Percentiles rank a stretch among this genome's conserved stretches.
These are phyloP conservation scores for Plebejus anna DNA, from an alignment of 2,888 invertebrate species.

Conservation along the genomic window DNA sequence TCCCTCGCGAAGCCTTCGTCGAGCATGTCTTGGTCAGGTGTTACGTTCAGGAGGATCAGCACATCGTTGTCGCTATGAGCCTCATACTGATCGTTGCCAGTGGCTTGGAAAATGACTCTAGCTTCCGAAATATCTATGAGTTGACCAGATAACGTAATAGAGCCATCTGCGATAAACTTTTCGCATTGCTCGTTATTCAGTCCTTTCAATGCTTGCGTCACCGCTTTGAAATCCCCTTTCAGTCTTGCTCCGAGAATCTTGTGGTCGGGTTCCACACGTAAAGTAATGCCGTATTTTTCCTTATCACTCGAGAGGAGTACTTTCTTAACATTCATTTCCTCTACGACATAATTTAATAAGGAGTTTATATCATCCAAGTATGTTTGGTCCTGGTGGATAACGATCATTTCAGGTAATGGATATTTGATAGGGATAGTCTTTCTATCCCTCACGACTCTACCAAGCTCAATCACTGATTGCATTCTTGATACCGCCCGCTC, in stretches of 20 bases:
- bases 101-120: constrained; percentile 88
- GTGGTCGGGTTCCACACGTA: constrained; percentile 97
- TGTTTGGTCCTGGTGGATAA: constrained; percentile 91
- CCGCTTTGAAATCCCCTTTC: constrained; percentile 93
- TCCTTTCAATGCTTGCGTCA: constrained; percentile 89
- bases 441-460: constrained; percentile 94
- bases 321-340: constrained; percentile 94
- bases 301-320: constrained; percentile 94
- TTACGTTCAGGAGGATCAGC: constrained; percentile 92
- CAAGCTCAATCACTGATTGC: constrained; percentile 97
- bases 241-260: constrained; percentile 92
- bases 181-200: constrained; percentile 89
- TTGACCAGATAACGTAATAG: constrained; percentile 87
- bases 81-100: constrained; percentile 88
- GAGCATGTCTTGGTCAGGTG: constrained; percentile 92
- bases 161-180: constrained; percentile 84
- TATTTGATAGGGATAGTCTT: constrained; percentile 97
- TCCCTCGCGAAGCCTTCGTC: constrained; percentile 98
- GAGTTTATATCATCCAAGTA: constrained; percentile 89
- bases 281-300: constrained; percentile 92
- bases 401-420: constrained; percentile 96
- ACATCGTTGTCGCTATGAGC: constrained; percentile 95
- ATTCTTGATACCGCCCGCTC: constrained; percentile 94
- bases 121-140: constrained; percentile 88
- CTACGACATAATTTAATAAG: constrained; percentile 91